phyloP scores from a whole-genome alignment of 1,140 invertebrate genomes.

The Spodoptera litura region DNA sequence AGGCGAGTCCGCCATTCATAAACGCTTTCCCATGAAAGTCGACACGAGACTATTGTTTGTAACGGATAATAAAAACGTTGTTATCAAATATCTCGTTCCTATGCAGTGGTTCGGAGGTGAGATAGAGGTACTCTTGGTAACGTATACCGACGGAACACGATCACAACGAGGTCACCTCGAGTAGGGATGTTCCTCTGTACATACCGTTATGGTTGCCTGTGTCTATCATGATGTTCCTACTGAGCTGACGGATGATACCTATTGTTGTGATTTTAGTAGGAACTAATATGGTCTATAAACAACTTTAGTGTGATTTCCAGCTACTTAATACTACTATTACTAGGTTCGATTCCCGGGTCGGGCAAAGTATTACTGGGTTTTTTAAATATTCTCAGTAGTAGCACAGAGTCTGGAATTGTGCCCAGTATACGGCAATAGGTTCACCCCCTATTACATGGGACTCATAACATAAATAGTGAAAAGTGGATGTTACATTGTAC shows the following conservation, averaged over 20 bases:
- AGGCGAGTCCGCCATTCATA: background rate
- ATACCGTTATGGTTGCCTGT: slow-evolving; percentile 34
- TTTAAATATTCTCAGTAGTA: no score
- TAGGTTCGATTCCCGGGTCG: no score
- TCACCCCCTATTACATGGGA: no score
- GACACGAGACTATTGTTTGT: slow-evolving; percentile 27
- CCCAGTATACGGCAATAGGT: no score
- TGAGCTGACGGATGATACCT: background rate
- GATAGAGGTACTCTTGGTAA: slow-evolving; percentile 33
- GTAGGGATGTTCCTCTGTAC: slow-evolving; percentile 28
- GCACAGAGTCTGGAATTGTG: no score
- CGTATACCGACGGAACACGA: slow-evolving; percentile 15
- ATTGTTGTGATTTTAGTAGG: background rate
- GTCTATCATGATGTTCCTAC: slow-evolving; percentile 1
- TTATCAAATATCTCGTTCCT: slow-evolving; percentile 36
- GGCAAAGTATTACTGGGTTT: no score
- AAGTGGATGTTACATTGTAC: no score
- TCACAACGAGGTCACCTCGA: slow-evolving; percentile 41
- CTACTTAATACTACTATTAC: no score
- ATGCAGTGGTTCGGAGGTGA: background rate
- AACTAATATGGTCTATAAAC: no score
- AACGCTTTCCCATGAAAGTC: slow-evolving; percentile 1
- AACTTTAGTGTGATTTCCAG: no score
- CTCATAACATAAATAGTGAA: no score
- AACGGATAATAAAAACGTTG: slow-evolving; percentile 22